Conservation (phyloP, 2,113 vertebrate species). For the Rissa tridactyla region DNA sequence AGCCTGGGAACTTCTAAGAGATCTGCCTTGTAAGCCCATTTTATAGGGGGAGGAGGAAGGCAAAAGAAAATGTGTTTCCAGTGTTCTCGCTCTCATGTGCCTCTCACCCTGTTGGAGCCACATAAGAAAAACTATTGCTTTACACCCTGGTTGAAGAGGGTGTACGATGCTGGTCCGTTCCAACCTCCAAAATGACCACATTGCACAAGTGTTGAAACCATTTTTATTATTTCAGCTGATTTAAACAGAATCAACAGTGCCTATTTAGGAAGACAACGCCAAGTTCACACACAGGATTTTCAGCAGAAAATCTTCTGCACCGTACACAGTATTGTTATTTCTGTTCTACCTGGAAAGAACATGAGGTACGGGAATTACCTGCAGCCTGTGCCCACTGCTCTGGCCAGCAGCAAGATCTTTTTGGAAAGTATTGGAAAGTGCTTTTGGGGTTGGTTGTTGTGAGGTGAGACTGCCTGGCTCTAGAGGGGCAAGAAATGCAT, state of each 20-base stretch:
- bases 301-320: neutral
- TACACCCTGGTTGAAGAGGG: neutral
- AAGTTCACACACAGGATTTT: neutral
- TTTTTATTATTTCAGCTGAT: neutral
- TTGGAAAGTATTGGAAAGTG: neutral
- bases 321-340: neutral
- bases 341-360: neutral
- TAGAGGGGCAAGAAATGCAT: accelerated
- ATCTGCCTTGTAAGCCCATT: neutral
- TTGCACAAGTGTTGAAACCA: neutral
- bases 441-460: accelerated
- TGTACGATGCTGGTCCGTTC: neutral
- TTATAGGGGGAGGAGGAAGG: neutral
- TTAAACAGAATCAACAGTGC: neutral
- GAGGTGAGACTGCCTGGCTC: neutral
- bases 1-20: neutral
- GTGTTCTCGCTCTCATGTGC: neutral
- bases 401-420: neutral
- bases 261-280: neutral
- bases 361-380: accelerated
- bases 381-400: neutral
- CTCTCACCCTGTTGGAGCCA: neutral
- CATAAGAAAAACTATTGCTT: neutral
- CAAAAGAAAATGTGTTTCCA: neutral
- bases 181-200: neutral